Base-by-base conservation (phyloP, 2,888 invertebrate species). In the Disparrhopalites patrizii region DNA sequence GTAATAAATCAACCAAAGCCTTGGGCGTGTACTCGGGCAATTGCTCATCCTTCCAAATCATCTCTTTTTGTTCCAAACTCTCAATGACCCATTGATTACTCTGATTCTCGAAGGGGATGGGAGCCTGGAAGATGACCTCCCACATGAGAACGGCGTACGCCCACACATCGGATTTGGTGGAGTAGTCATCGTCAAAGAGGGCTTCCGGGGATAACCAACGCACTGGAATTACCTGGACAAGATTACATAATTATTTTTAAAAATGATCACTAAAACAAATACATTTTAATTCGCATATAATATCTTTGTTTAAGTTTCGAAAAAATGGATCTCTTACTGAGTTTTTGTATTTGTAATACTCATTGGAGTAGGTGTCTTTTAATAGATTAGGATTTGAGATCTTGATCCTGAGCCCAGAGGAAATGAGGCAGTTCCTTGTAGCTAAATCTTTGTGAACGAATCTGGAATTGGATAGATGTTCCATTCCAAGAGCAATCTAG, bases 191-290 rank as follows among this genome's bases (percentile, higher is more conserved):
- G 76, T 95, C 94, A 72, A 89, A 82, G 1, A 93, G 88, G 1
- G 93, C 93, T 79, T 97, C 96, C 20, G 86, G 84, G 0, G 95
- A 90, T 79, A 94, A 79, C 96, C 96, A 96, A 74, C 96, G 86
- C 13, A 95, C 81, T 0, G 95, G 94, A 54, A 95, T 85, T 75
- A 89, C 85, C 84, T 89, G 80, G n/a, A n/a, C n/a, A n/a, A n/a
- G n/a, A n/a, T n/a, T n/a, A n/a, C n/a, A n/a, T n/a, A n/a, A n/a
- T n/a, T n/a, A n/a, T n/a, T n/a, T n/a, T n/a, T n/a, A n/a, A n/a
- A n/a, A n/a, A n/a, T n/a, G n/a, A n/a, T n/a, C 43, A 5, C 28
- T 28, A 10, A 4, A 38, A 40, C 25, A 25, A 57, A n/a, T 15
- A 5, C 23, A 23, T 27, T 13, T 13, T 23, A 27, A 8, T 57